Conservation (phyloP, 2,797 vertebrate genomes). For the Epinephelus coioides region DNA sequence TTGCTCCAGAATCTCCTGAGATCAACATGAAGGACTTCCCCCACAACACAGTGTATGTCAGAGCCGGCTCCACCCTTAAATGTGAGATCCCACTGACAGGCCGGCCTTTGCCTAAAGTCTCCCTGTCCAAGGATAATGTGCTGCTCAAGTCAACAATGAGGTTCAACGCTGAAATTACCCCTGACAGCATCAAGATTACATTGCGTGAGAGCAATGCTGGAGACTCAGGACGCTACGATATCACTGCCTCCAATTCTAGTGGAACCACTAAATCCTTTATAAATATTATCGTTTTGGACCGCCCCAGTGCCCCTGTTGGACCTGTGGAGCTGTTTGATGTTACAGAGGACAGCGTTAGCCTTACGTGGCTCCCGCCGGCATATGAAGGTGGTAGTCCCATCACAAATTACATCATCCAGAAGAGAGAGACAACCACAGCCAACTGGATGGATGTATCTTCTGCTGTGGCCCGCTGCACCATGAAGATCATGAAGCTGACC, state of each 20-base stretch:
- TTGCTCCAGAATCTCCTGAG: conserved; percentile 92
- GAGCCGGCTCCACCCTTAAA: conserved; percentile 95
- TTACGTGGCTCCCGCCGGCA: conserved; percentile 94
- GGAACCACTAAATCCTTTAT: conserved; percentile 95
- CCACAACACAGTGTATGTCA: conserved; percentile 94
- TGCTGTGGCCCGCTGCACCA: conserved; percentile 93
- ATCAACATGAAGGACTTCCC: conserved; percentile 95
- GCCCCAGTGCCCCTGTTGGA: conserved; percentile 92
- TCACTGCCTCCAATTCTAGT: conserved; percentile 94
- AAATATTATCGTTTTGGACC: conserved; percentile 94
- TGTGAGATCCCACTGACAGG: conserved; percentile 96
- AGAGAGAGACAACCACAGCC: conserved; percentile 96
- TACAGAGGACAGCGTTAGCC: conserved; percentile 92
- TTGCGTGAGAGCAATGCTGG: conserved; percentile 93
- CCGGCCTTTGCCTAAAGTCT: conserved; percentile 93
- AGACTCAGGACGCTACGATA: conserved; percentile 95
- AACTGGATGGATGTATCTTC: conserved; percentile 96
- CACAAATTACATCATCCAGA: conserved; percentile 96
- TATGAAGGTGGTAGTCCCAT: conserved; percentile 98
- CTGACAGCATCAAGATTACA: conserved; percentile 93
- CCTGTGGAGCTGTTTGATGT: conserved; percentile 93
- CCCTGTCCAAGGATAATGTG: conserved; percentile 91
- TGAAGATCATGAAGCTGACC: conserved; percentile 95
- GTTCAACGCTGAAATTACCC: conserved; percentile 95
- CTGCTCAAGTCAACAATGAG: conserved; percentile 94